Evolutionary conservation across 35 echinoderm and acorn worm genomes (phyloP), one percentile per base, ranked within the genome.

Genomic region (Stichopus chloronotus): DNA sequence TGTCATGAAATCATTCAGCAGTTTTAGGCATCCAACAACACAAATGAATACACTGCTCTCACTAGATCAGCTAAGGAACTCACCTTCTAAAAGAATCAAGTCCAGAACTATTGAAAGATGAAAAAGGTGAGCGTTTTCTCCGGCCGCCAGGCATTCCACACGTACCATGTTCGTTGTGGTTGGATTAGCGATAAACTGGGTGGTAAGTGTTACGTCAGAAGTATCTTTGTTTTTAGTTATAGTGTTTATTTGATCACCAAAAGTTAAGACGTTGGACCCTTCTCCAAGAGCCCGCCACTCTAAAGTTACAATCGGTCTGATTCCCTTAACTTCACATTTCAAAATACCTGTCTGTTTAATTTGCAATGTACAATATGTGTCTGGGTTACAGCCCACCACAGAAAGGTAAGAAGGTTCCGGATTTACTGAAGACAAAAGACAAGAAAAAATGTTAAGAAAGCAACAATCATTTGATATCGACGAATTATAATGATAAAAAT

Each of bases 331-430:
- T 56, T 53, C 10, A 57, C 80, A 83, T 9, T 8, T 83, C 1
- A 83, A 20, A 9, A 14, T 83, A 12, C 52, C 80, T 55, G 5
- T n/a, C 4, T 13, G 80, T 54, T 83, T 13, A 17, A 53, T 53
- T n/a, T 83, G 52, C 52, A 83, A 56, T 83, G 56, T 83, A 55
- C 80, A 83, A 53, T 83, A 83, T 53, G 43, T 83, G 7, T 83
- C 52, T 14, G 43, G 52, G 8, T 83, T 53, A 83, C 80, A 83
- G 19, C 80, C 53, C 52, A 17, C 80, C 17, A 83, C 80, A 13
- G 5, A 1, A 55, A 83, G 80, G 53, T 83, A 83, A n/a, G 8
- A n/a, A 19, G 80, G 80, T 5, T 56, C 10, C 56, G 80, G 80
- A 56, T 83, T 25, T 4, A 53, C 80, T 83, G 56, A 20, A 83